Evolutionary conservation across 2,113 vertebrate species (phyloP).

Genomic region (Burhinus bistriatus): DNA sequence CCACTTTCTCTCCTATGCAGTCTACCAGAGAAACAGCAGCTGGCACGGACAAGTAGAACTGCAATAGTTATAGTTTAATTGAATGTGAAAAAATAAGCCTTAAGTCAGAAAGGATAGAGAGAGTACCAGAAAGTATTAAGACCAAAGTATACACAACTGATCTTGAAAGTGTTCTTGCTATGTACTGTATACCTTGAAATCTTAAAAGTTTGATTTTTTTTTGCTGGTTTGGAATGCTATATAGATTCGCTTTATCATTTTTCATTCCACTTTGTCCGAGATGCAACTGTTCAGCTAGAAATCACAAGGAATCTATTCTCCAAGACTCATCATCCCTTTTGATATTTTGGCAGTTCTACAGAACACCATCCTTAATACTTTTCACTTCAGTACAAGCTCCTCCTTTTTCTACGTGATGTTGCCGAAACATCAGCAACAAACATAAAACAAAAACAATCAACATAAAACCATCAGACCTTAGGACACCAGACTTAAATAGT

Average conservation of each 20-base stretch:
- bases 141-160: not conserved
- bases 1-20: not conserved
- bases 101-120: not conserved
- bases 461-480: not conserved
- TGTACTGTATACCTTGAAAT: rapidly evolving
- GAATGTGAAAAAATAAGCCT: not conserved
- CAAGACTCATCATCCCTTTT: not conserved
- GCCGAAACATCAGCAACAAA: not conserved
- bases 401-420: not conserved
- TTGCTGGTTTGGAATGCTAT: not conserved
- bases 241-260: not conserved
- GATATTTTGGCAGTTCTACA: not conserved
- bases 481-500: not conserved
- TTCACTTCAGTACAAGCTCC: not conserved
- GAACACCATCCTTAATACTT: not conserved
- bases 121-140: not conserved
- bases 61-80: not conserved
- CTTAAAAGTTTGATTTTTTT: not conserved
- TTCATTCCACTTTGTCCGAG: not conserved
- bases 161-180: not conserved
- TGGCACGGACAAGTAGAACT: rapidly evolving
- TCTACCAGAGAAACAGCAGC: not conserved
- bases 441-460: not conserved
- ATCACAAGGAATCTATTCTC: not conserved
- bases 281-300: not conserved